Evolutionary conservation across 2,797 vertebrate genomes (phyloP).

Genomic region (Lacerta viridis): DNA sequence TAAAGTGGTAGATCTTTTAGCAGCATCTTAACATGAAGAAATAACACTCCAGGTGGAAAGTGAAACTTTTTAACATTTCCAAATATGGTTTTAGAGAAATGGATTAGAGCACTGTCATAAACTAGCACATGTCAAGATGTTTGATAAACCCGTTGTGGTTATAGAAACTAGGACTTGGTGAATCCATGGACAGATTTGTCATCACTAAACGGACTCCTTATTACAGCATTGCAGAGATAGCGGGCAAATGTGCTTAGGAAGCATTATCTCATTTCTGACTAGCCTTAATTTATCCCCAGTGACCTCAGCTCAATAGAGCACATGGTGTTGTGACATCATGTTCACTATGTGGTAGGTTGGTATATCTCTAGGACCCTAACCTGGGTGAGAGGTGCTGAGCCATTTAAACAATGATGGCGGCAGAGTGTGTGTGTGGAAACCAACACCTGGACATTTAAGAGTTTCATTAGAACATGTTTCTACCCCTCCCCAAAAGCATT

Average conservation of each 20-base stretch:
- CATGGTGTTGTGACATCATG: neutral
- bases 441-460: neutral
- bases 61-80: neutral
- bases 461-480: neutral
- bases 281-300: neutral
- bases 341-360: neutral
- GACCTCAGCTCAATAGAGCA: neutral
- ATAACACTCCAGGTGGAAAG: neutral
- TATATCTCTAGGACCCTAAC: neutral
- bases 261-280: neutral
- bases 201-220: neutral
- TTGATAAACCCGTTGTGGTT: neutral
- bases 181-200: neutral
- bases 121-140: neutral
- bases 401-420: neutral
- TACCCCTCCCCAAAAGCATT: neutral
- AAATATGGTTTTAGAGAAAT: neutral
- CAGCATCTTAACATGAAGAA: neutral
- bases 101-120: neutral
- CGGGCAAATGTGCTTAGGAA: neutral
- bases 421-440: too few species aligned
- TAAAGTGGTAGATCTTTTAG: constrained; percentile 2
- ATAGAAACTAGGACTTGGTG: neutral
- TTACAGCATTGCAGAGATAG: neutral
- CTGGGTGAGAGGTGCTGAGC: neutral